phyloP scores from a whole-genome alignment of 2,113 vertebrate species.

The Microtus ochrogaster region DNA sequence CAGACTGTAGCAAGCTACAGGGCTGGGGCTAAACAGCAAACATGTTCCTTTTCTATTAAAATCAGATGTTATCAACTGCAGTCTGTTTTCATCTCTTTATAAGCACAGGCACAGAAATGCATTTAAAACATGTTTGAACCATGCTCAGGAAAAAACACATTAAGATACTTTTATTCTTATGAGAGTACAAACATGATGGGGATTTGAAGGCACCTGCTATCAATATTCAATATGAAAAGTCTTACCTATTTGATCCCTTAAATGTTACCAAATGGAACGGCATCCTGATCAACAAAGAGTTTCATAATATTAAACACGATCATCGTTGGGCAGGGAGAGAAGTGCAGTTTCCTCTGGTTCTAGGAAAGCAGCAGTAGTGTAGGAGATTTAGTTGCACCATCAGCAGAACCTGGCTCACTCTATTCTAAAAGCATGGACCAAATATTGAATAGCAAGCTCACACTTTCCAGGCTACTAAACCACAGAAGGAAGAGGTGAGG shows the following conservation, averaged over 20 bases:
- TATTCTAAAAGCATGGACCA: constrained; percentile 81
- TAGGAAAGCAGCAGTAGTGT: constrained; percentile 74
- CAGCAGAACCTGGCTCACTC: constrained; percentile 77
- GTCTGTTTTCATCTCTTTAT: constrained; percentile 52
- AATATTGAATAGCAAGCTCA: constrained; percentile 82
- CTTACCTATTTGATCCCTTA: constrained; percentile 84
- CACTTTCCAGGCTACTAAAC: constrained; percentile 81
- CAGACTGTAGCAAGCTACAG: constrained; percentile 59
- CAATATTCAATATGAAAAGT: constrained; percentile 76
- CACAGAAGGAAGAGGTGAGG: constrained; percentile 83
- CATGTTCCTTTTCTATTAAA: constrained; percentile 64
- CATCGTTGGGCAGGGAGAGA: constrained; percentile 75
- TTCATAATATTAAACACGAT: constrained; percentile 78
- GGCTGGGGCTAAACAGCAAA: constrained; percentile 67
- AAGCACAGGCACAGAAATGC: constrained; percentile 56
- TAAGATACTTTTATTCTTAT: constrained; percentile 80
- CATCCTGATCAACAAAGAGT: constrained; percentile 79
- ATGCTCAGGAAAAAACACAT: constrained; percentile 75
- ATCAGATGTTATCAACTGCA: constrained; percentile 67
- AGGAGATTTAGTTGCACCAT: constrained; percentile 68
- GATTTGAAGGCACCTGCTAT: constrained; percentile 83
- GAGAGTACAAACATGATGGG: constrained; percentile 79
- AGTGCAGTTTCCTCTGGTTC: constrained; percentile 65
- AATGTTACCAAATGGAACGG: constrained; percentile 84
- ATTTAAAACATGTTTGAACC: constrained; percentile 70